These are phyloP conservation scores for Lagenorhynchus albirostris DNA, from an alignment of 2,113 vertebrate genomes.

Conservation along the genomic window DNA sequence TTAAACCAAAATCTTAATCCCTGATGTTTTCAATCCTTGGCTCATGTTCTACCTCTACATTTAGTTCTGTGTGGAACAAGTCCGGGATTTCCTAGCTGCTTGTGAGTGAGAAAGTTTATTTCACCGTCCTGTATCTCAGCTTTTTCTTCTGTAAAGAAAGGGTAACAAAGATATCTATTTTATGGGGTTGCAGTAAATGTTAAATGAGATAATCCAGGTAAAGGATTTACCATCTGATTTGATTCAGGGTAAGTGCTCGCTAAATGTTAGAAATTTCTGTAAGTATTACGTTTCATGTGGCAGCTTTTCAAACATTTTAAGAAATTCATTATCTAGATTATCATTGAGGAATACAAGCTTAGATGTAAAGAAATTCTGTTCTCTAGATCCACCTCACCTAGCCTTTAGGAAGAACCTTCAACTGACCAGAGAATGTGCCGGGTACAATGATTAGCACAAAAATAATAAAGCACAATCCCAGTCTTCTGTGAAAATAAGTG, in stretches of 20 bases:
- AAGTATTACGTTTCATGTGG: neutral
- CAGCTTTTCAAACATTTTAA: neutral
- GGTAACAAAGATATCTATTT: neutral
- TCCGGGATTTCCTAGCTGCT: neutral
- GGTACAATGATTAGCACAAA: neutral
- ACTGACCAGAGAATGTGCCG: neutral
- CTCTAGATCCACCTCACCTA: neutral
- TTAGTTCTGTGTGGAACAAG: neutral
- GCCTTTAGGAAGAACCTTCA: neutral
- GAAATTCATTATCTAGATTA: neutral
- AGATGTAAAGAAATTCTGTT: neutral
- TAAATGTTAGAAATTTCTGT: neutral
- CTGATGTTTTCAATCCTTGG: neutral
- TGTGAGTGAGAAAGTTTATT: neutral
- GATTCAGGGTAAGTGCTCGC: accelerated
- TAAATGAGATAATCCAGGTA: neutral
- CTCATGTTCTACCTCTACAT: neutral
- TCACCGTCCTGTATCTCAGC: neutral
- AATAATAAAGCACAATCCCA: too few species aligned
- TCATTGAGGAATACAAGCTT: neutral
- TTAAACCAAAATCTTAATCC: neutral
- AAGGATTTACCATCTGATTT: neutral
- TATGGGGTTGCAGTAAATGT: neutral
- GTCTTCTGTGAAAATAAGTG: neutral
- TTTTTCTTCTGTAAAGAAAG: neutral